Base-by-base conservation (phyloP, 2,888 invertebrate species). In the Selenia dentaria region DNA sequence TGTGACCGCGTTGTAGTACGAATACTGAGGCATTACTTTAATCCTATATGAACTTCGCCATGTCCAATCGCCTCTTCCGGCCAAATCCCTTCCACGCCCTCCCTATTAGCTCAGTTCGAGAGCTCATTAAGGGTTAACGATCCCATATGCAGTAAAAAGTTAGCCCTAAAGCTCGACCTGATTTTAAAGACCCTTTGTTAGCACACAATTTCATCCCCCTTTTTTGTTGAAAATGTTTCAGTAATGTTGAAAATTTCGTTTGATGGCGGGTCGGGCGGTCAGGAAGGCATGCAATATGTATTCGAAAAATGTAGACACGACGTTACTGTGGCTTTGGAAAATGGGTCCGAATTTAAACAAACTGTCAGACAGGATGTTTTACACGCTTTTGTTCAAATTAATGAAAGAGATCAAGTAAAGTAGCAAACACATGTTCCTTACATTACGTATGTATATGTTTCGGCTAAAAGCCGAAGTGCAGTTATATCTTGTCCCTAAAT, bases 101-200 rank as follows among this genome's bases (percentile, higher is more conserved):
- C 14, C 14, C 29, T 31, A 28, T 11, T 9, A 11, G 25, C 11
- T 41, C 42, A 28, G 33, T 46, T 46, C 28, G 40, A 53, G 45
- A 45, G 49, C 46, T 53, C 53, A 46, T 53, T 40, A 50, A 39
- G 34, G 45, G 36, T 16, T 35, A 39, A 45, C 45, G 52, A 42
- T 53, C 37, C 27, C 27, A 11, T 27, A 25, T 36, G 37, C 40
- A 36, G 43, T 43, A 50, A 54, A 52, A 54, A 47, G 46, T 45
- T 46, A 35, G 34, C 31, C 52, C 42, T 36, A 20, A 10, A 13
- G 13, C 22, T 22, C 32, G 26, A 37, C 43, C 27, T 26, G 37
- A 22, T 43, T 43, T 39, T 34, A 34, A 18, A 34, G 26, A 13
- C 25, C 29, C 25, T 39, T 39, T 38, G n/a, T 38, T 33, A 29